Evolutionary conservation across 2,888 invertebrate genomes (phyloP), one percentile per base, ranked within the genome.

Genomic region (Protophormia terraenovae): DNA sequence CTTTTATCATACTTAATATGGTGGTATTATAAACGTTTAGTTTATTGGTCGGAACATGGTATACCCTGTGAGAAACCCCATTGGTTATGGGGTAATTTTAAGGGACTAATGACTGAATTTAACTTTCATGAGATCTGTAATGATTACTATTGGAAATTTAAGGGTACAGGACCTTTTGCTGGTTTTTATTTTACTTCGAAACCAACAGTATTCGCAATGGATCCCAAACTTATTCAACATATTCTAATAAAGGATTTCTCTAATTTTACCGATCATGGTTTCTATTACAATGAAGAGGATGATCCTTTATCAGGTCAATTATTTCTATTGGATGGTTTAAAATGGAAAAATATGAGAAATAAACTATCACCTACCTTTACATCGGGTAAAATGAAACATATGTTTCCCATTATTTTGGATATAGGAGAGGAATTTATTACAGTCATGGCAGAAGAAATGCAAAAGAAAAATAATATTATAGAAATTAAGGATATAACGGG

Each of bases 401-500:
- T 92, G 91, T 92, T 91, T 38, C 88, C 90, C 4, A 89, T 88
- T 0, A 85, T 92, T 0, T 24, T 88, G 0, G 67, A 86, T 0
- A 89, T 90, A 16, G 90, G 88, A 0, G 64, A 88, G 0, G 83
- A 88, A 7, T 86, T 91, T 3, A 50, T 83, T 0, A 41, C 55
- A 3, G 87, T 88, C 1, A 32, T 92, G 12, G 73, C 38, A 0
- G 83, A 89, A 12, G 77, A 81, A 7, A 47, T 83, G 6, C 12
- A 80, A 16, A 55, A 75, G 4, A 12, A 71, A 3, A 32, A 53
- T 0, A 67, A 86, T 7, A 41, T 93, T 88, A 81, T 93, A 89
- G 94, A 94, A 83, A 87, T 94, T 0, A 92, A 92, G 72, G 93
- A 93, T 3, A 62, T 93, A 3, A 86, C 92, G 22, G 92, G 93